Base-by-base conservation (phyloP, 2,888 invertebrate genomes). In the Aporophyla nigra region DNA sequence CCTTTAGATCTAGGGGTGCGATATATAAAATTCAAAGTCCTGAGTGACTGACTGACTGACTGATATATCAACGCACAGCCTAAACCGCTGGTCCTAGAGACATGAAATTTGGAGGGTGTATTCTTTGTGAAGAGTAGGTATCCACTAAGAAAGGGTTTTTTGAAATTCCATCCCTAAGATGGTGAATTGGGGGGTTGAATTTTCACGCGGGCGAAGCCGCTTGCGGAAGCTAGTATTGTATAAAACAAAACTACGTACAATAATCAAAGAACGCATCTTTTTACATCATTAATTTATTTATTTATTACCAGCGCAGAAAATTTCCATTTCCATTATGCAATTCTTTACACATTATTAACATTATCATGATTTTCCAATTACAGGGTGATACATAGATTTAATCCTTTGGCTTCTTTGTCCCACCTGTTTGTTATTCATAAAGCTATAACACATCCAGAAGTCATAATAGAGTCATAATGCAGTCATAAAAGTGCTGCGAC, bases 361-460 rank as follows among this genome's bases (percentile, higher is more conserved):
- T 74, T 80, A 53, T 0, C 61, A 84, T 74, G 71, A 63, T 68
- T 56, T 71, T 71, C 24, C 61, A 67, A 71, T 80, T 71, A 53
- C 16, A 71, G 0, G 12, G 24, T 63, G 49, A 74, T 66, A 69
- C 67, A 73, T 59, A 33, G 70, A 73, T 46, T 33, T n/a, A 71
- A 74, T 65, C 53, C 62, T 59, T 19, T 1, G 5, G 62, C 46
- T 71, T 82, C 86, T 86, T 86, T 86, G 88, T 86, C 33, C 49
- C 16, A 51, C 10, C 66, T 76, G 14, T 73, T 85, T 78, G 19
- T 1, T 71, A 87, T 86, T 78, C 88, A 70, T 74, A 70, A 67
- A 65, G 40, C 43, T 58, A 71, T 72, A 54, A 71, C 40, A 69
- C 59, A 65, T 61, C 63, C 73, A 73, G 69, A 58, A 71, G 66